Evolutionary conservation across 2,113 vertebrate genomes (phyloP).

Genomic region (Myiopsitta monachus): DNA sequence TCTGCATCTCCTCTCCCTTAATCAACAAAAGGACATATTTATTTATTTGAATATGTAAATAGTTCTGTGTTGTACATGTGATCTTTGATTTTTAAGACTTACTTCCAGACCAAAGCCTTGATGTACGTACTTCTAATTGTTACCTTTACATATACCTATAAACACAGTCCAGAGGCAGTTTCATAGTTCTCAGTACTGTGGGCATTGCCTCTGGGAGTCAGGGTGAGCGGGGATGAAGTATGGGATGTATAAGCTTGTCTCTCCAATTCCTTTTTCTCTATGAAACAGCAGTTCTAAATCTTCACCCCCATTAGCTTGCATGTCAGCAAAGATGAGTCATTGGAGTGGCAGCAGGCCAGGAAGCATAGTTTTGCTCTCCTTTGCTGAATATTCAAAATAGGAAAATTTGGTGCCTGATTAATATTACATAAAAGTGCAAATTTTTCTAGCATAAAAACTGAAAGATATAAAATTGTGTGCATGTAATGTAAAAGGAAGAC

Average conservation of each 20-base stretch:
- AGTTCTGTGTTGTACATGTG: neutral
- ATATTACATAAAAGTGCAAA: constrained; percentile 44
- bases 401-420: constrained; percentile 37
- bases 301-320: neutral
- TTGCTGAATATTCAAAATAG: constrained; percentile 42
- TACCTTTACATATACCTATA: neutral
- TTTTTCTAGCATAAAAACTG: neutral
- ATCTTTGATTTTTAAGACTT: neutral
- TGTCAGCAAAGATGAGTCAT: constrained; percentile 52
- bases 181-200: neutral
- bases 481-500: neutral
- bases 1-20: neutral
- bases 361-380: constrained; percentile 11
- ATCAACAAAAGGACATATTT: neutral
- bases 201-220: neutral
- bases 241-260: neutral
- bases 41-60: neutral
- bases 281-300: constrained; percentile 1
- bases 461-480: neutral
- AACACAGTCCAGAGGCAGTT: neutral
- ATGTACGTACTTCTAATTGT: neutral
- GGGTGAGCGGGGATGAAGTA: neutral
- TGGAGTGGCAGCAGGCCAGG: constrained; percentile 29
- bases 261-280: constrained; percentile 10
- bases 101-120: neutral